Evolutionary conservation across 2,888 invertebrate genomes (phyloP).

Genomic region (Eledona agricola): DNA sequence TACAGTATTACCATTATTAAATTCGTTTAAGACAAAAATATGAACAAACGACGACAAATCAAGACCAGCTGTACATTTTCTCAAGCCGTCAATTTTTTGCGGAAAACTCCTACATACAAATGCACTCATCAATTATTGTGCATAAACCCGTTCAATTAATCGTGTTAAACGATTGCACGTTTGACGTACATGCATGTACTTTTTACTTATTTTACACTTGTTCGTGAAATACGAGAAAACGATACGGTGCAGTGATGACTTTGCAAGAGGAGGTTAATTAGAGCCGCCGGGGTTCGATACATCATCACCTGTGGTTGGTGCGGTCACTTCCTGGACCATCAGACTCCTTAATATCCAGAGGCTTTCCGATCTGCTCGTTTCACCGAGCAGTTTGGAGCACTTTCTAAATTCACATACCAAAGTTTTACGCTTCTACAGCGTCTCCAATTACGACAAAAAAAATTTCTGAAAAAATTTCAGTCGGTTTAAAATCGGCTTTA

Average conservation of each 20-base stretch:
- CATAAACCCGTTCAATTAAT: too few relatives aligned
- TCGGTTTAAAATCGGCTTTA: conserved; percentile 10
- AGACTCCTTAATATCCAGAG: conserved; percentile 41
- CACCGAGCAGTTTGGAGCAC: conserved; percentile 41
- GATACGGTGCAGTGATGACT: conserved; percentile 43
- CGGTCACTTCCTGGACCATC: conserved; percentile 46
- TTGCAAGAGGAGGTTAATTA: conserved; percentile 50
- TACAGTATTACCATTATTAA: conserved; percentile 18
- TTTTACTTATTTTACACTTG: conserved; percentile 21
- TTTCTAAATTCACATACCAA: conserved; percentile 43
- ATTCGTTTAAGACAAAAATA: too few relatives aligned
- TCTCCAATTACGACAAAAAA: not conserved
- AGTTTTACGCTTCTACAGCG: conserved; percentile 20
- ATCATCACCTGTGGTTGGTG: conserved; percentile 48
- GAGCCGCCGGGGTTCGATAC: conserved; percentile 48
- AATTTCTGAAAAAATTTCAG: conserved; percentile 1
- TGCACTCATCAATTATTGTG: too few relatives aligned
- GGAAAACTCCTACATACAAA: too few relatives aligned
- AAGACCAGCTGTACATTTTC: too few relatives aligned
- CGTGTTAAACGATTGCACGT: conserved; percentile 12
- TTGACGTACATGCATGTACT: conserved; percentile 26
- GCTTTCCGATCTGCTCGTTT: conserved; percentile 42
- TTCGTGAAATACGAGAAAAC: too few relatives aligned
- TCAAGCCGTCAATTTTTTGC: too few relatives aligned
- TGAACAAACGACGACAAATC: too few relatives aligned